These are phyloP conservation scores for Phorcus lineatus DNA, from an alignment of 2,888 invertebrate genomes.

Conservation along the genomic window DNA sequence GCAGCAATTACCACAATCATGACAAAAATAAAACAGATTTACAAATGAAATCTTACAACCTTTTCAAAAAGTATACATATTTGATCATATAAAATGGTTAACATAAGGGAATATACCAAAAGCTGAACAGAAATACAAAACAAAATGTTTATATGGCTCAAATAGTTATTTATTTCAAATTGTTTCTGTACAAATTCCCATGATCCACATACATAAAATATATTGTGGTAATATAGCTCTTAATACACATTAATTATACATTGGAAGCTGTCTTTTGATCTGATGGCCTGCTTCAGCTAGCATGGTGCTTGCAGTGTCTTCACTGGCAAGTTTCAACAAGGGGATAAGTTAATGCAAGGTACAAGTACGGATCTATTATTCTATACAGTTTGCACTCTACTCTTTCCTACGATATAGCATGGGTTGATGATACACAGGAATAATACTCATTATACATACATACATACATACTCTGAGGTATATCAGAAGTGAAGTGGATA, in stretches of 20 bases:
- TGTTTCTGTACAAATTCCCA: conserved; percentile 32
- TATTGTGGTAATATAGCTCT: conserved; percentile 24
- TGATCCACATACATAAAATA: conserved; percentile 35
- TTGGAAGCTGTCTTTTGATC: conserved; percentile 10
- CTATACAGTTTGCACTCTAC: neutral
- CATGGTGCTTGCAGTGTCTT: neutral
- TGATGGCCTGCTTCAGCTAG: neutral
- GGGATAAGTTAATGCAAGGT: neutral
- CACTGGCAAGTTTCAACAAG: neutral
- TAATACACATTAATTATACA: neutral
- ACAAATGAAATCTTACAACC: too few relatives aligned
- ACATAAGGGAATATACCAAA: too few relatives aligned
- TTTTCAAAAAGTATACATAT: too few relatives aligned
- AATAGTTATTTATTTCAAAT: conserved; percentile 33
- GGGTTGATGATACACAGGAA: neutral
- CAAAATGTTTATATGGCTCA: neutral
- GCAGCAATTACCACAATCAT: too few relatives aligned
- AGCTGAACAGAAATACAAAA: too few relatives aligned
- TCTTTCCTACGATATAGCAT: conserved; percentile 12
- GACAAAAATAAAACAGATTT: too few relatives aligned
- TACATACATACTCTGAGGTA: conserved; percentile 14
- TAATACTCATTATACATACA: conserved; percentile 8
- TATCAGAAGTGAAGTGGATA: conserved; percentile 6
- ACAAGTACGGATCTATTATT: too few relatives aligned
- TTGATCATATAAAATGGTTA: too few relatives aligned